A percentile compares a stretch with the other conserved stretches of the same genome.
phyloP scores from a whole-genome alignment of 2,113 vertebrate genomes.

The Marcusenius ussheri region DNA sequence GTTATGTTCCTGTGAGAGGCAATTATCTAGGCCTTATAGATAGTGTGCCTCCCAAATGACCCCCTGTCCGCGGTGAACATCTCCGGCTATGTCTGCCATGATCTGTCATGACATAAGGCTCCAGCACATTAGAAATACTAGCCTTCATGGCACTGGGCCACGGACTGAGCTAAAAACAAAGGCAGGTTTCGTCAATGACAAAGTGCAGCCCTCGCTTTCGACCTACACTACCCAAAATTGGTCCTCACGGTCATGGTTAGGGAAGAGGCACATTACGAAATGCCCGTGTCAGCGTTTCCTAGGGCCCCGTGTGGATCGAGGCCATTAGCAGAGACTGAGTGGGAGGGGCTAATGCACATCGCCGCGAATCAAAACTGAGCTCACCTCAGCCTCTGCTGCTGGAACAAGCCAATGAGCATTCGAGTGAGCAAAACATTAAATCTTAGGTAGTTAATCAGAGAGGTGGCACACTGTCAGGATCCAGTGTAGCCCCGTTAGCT shows the following conservation, averaged over 20 bases:
- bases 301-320: not conserved
- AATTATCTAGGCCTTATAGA: conserved; percentile 56
- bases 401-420: not conserved
- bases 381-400: not conserved
- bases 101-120: conserved; percentile 43
- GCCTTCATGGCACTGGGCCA: conserved; percentile 24
- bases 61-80: conserved; percentile 57
- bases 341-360: not conserved
- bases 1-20: conserved; percentile 44
- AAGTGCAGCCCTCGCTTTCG: not conserved
- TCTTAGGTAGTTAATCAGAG: not conserved
- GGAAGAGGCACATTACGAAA: conserved; percentile 3
- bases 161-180: not conserved
- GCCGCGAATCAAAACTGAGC: not conserved
- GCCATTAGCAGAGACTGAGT: not conserved
- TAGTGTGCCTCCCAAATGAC: conserved; percentile 48
- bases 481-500: not conserved
- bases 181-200: not conserved
- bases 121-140: conserved; percentile 35
- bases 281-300: not conserved
- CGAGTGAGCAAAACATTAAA: not conserved
- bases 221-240: conserved; percentile 10
- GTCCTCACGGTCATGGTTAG: not conserved
- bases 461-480: not conserved
- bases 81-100: conserved; percentile 37